These are phyloP conservation scores for Lampropteryx suffumata DNA, from an alignment of 2,888 invertebrate genomes.

Conservation along the genomic window DNA sequence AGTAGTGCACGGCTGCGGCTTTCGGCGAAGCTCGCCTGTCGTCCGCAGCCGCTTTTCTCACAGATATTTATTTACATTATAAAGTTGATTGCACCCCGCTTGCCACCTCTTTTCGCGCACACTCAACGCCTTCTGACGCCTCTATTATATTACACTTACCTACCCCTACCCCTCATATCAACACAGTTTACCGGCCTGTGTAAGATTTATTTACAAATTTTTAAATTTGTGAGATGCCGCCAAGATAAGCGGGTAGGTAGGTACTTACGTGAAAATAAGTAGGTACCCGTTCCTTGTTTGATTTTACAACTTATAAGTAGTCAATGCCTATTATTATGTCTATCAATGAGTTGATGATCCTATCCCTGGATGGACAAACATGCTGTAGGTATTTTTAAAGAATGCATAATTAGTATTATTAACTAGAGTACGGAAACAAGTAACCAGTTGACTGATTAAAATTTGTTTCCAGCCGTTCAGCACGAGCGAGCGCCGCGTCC, in stretches of 20 bases:
- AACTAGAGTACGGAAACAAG: too few species aligned
- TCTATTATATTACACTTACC: conserved; percentile 33
- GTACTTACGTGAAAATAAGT: too few species aligned
- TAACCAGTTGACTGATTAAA: not conserved
- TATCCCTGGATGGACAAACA: too few species aligned
- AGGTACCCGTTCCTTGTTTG: too few species aligned
- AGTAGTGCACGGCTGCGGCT: conserved; percentile 22
- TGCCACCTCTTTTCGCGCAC: conserved; percentile 18
- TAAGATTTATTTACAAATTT: conserved; percentile 33
- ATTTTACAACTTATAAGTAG: too few species aligned
- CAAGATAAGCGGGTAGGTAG: not conserved
- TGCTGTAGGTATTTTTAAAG: too few species aligned
- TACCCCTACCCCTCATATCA: conserved; percentile 24
- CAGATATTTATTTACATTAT: conserved; percentile 65
- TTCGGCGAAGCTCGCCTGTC: conserved; percentile 40
- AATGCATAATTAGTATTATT: too few species aligned
- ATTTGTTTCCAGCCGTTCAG: conserved; percentile 88
- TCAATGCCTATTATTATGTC: too few species aligned
- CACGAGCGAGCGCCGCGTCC: conserved; percentile 93
- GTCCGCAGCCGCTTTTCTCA: conserved; percentile 54
- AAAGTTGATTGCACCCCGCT: conserved; percentile 58
- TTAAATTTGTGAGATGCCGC: too few species aligned
- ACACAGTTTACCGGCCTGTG: conserved; percentile 44
- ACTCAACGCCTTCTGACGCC: conserved; percentile 23
- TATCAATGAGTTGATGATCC: too few species aligned